Evolutionary conservation across 2,888 invertebrate genomes (phyloP), one percentile per base, ranked within the genome.

Genomic region (Abrostola tripartita): DNA sequence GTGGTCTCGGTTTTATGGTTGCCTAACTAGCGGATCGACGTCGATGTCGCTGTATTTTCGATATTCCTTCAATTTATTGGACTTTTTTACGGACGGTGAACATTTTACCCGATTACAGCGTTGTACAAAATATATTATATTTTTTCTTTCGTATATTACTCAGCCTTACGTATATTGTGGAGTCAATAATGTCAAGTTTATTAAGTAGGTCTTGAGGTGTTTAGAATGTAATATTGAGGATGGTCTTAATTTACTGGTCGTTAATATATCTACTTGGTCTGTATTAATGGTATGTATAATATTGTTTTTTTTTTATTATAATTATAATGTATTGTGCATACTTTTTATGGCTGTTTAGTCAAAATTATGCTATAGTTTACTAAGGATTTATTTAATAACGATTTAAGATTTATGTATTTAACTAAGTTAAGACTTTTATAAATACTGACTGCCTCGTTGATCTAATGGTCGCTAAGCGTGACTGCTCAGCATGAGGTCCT

Each of bases 1-100:
- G 74, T 65, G 67, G 72, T 80, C 75, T 74, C 67, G 69, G 76
- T 71, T 76, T 83, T 78, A 78, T 78, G 68, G 76, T 50, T 76
- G 71, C 71, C 78, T 78, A 77, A 80, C 74, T 82, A 82, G 71
- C 69, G 62, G 68, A 71, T 71, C 58, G 61, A 63, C 66, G 62
- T 54, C 63, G 61, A 53, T 57, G 68, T 66, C 68, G 54, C 61
- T 70, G 61, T 74, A 69, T 77, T 80, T 74, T 79, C 68, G 67
- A 79, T 80, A 71, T 79, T 81, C 65, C 65, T 78, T 59, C 69
- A 71, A 79, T 79, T 78, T 78, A 79, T 78, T 78, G 64, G 60
- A 68, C 52, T 65, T 67, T 58, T 73, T 72, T 65, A 67, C 59
- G 57, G 68, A 67, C 58, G 61, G 65, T 75, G 61, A 75, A 73